phyloP scores from a whole-genome alignment of 2,113 vertebrate species.

The Thamnophis sirtalis region DNA sequence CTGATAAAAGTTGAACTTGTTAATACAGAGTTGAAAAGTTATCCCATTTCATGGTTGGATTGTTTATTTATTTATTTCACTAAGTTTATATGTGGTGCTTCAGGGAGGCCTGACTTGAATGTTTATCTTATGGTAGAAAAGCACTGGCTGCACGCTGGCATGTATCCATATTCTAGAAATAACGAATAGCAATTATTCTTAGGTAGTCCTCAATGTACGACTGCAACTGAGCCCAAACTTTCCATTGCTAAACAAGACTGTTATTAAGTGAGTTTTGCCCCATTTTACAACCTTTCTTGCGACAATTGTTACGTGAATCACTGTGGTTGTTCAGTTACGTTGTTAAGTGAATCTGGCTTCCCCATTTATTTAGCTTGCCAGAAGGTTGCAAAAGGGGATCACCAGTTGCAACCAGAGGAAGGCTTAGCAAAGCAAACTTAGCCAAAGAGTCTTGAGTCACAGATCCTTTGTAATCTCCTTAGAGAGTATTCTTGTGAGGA shows the following conservation, averaged over 20 bases:
- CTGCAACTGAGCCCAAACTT: not conserved
- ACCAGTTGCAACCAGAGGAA: not conserved
- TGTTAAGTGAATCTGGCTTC: not conserved
- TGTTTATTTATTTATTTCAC: not conserved
- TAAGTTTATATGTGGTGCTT: not conserved
- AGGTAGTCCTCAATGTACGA: not conserved
- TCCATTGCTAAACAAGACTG: not conserved
- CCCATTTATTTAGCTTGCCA: not conserved
- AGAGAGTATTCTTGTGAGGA: not conserved
- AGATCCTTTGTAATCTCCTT: not conserved
- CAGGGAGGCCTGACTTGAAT: not conserved
- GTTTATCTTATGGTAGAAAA: not conserved
- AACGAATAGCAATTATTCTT: not conserved
- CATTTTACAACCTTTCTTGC: not conserved
- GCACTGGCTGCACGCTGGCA: not conserved
- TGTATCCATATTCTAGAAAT: not conserved
- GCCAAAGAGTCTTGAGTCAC: not conserved
- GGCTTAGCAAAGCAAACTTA: not conserved
- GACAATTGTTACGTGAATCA: not conserved
- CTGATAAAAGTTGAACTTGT: conserved; percentile 22
- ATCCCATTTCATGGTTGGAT: not conserved
- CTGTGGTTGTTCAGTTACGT: not conserved
- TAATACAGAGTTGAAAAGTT: not conserved
- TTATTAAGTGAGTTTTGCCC: not conserved
- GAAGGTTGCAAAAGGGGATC: not conserved